Conservation (phyloP, 1,140 invertebrate genomes). For the Camponotus pennsylvanicus region DNA sequence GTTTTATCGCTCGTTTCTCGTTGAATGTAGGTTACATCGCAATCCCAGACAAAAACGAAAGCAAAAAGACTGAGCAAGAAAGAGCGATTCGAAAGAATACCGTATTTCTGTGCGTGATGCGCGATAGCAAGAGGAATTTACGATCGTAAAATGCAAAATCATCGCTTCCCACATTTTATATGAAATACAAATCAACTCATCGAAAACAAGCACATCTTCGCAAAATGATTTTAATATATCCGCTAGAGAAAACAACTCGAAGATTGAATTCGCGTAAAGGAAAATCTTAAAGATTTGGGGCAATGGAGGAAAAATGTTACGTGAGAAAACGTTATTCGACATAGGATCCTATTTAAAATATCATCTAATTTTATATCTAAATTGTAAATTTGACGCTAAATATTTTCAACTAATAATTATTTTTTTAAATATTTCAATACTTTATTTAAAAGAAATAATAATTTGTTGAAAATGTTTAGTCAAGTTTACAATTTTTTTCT, state of each 20-base stretch:
- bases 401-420: no score
- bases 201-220: slow-evolving; percentile 41
- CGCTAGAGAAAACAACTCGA: not conserved
- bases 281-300: slow-evolving; percentile 15
- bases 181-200: slow-evolving; percentile 48
- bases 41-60: slow-evolving; percentile 34
- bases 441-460: no score
- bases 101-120: not conserved
- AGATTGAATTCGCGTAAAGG: not conserved
- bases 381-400: no score
- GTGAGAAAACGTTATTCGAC: not conserved
- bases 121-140: slow-evolving; percentile 31
- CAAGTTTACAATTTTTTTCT: no score
- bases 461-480: no score
- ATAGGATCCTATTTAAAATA: not conserved
- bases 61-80: slow-evolving; percentile 23
- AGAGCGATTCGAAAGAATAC: slow-evolving; percentile 23
- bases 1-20: slow-evolving; percentile 50
- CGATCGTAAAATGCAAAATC: slow-evolving; percentile 50
- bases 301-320: not conserved
- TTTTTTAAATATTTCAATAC: no score
- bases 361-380: not conserved
- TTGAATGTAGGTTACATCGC: slow-evolving; percentile 44
- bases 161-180: slow-evolving; percentile 25
- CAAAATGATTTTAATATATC: not conserved